Conservation (phyloP, 2,797 vertebrate species). For the Hydrolagus colliei region DNA sequence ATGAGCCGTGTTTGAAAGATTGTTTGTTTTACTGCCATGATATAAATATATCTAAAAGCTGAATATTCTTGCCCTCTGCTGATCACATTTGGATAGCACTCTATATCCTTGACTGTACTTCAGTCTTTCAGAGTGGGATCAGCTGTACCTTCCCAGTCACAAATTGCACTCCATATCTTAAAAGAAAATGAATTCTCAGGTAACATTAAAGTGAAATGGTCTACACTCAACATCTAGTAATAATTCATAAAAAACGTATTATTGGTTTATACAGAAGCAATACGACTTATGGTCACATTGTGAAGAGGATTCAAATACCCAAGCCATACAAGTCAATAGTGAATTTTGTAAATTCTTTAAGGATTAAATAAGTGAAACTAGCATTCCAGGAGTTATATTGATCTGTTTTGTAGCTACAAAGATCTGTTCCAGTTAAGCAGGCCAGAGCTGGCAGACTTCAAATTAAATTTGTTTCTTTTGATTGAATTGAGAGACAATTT, state of each 20-base stretch:
- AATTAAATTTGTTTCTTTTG: constrained; percentile 19
- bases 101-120: not conserved
- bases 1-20: not conserved
- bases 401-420: constrained; percentile 15
- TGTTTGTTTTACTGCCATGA: not conserved
- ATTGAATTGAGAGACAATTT: constrained; percentile 24
- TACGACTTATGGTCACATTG: not conserved
- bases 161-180: not conserved
- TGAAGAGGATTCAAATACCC: not conserved
- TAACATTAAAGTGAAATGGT: not conserved
- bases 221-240: not conserved
- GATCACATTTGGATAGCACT: not conserved
- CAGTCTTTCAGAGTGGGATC: not conserved
- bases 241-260: constrained; percentile 4
- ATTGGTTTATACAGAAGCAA: not conserved
- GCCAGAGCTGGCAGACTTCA: constrained; percentile 25
- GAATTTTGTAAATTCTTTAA: constrained; percentile 22
- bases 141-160: not conserved
- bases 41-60: not conserved
- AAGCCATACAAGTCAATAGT: not conserved
- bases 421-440: constrained; percentile 19
- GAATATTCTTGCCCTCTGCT: not conserved
- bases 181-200: not conserved
- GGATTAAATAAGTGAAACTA: not conserved
- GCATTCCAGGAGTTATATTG: constrained; percentile 7